Evolutionary conservation across 2,797 vertebrate genomes (phyloP).

Genomic region (Potorous gilbertii): DNA sequence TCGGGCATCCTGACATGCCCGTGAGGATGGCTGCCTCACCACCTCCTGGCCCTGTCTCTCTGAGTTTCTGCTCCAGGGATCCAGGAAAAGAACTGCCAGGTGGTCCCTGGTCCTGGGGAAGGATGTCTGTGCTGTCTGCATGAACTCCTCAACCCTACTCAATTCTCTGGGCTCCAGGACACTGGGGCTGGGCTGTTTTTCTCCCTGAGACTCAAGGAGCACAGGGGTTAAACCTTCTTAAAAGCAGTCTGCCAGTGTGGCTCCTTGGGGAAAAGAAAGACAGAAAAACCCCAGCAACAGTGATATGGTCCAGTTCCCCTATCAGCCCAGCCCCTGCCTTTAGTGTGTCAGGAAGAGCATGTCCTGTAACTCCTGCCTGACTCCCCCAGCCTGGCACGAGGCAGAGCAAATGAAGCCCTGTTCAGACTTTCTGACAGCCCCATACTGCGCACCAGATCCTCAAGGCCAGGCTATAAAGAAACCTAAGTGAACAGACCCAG

Average conservation of each 20-base stretch:
- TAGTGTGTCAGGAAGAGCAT: background rate
- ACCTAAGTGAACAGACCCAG: background rate
- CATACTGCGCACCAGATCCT: rapidly evolving
- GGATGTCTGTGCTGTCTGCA: background rate
- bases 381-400: background rate
- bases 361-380: background rate
- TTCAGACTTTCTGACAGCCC: background rate
- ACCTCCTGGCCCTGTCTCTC: background rate
- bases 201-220: background rate
- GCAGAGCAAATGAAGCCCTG: background rate
- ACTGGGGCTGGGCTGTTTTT: rapidly evolving
- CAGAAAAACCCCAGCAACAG: background rate
- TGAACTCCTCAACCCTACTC: background rate
- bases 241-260: background rate
- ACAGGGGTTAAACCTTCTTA: background rate
- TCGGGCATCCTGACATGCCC: rapidly evolving
- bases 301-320: background rate
- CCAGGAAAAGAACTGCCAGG: background rate
- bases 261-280: background rate
- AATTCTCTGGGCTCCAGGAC: rapidly evolving
- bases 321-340: background rate
- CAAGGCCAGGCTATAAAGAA: background rate
- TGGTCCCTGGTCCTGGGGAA: background rate
- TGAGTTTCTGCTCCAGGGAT: background rate
- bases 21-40: background rate